These are phyloP conservation scores for Pogona vitticeps DNA, from an alignment of 2,113 vertebrate species.

Conservation along the genomic window DNA sequence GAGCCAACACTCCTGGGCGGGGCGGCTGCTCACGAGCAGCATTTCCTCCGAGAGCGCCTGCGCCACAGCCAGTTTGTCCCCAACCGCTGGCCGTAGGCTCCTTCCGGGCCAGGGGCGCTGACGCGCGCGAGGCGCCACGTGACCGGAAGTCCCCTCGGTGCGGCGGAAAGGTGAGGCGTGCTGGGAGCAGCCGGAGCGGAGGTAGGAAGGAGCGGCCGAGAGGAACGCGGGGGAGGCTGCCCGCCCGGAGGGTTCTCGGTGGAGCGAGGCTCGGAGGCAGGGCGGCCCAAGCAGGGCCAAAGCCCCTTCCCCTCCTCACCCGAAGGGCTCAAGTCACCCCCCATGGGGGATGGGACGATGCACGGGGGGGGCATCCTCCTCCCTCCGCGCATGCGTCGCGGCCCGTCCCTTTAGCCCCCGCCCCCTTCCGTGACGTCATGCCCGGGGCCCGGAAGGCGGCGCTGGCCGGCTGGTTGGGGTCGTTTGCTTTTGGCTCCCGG, in stretches of 20 bases:
- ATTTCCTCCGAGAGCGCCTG: background rate
- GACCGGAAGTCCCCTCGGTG: conserved; percentile 4
- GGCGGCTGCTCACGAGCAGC: background rate
- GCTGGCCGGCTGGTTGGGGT: too few relatives aligned
- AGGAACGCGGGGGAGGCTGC: too few relatives aligned
- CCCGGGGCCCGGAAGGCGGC: too few relatives aligned
- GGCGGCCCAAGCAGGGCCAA: too few relatives aligned
- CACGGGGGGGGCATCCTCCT: too few relatives aligned
- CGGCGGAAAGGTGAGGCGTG: background rate
- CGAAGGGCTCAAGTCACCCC: too few relatives aligned
- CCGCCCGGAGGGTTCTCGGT: background rate
- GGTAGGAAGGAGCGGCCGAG: background rate
- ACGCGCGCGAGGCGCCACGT: background rate
- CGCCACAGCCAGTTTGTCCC: background rate
- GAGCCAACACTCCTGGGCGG: accelerated
- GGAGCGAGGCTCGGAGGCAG: background rate
- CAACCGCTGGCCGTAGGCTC: background rate
- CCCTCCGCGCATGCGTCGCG: too few relatives aligned
- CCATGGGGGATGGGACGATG: too few relatives aligned
- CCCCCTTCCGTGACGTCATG: background rate
- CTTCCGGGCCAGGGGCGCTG: background rate
- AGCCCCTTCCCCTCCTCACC: too few relatives aligned
- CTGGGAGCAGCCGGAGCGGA: background rate
- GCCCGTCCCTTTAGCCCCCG: too few relatives aligned
- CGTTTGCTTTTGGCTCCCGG: too few relatives aligned